Conservation (phyloP, 2,888 invertebrate genomes). For the Pristionchus entomophagus region DNA sequence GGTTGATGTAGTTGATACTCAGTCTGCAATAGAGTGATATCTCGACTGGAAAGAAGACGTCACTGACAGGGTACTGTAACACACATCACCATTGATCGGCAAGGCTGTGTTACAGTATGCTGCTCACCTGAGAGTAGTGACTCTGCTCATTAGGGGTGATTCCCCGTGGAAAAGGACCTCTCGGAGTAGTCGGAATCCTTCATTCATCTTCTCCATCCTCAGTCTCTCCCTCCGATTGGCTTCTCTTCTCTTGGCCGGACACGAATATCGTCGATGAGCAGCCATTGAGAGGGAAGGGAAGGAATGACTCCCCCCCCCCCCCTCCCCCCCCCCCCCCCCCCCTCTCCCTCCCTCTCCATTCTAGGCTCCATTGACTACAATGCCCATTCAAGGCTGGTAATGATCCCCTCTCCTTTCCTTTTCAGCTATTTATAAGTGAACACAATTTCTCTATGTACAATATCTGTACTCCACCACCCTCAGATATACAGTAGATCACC, state of each 20-base stretch:
- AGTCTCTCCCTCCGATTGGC: conserved; percentile 42
- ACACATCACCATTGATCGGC: no score
- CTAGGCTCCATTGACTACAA: background rate
- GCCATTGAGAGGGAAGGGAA: conserved; percentile 7
- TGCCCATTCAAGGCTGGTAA: conserved; percentile 24
- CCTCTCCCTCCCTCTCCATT: background rate
- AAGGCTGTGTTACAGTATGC: background rate
- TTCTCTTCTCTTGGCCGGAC: conserved; percentile 44
- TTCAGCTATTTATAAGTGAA: background rate
- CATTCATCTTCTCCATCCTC: conserved; percentile 42
- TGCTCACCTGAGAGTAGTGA: conserved; percentile 21
- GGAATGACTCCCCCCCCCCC: background rate
- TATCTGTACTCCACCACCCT: no score
- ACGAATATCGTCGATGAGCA: conserved; percentile 38
- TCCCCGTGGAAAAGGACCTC: background rate
- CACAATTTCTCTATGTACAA: no score
- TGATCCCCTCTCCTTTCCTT: background rate
- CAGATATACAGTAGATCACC: no score
- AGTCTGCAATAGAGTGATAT: background rate
- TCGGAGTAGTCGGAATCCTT: background rate
- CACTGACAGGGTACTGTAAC: no score
- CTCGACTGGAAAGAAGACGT: background rate
- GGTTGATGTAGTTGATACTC: conserved; percentile 23
- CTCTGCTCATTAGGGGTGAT: conserved; percentile 32
- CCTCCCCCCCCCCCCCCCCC: background rate